phyloP scores from a whole-genome alignment of 2,888 invertebrate species.

The Drosophila peninsularis region DNA sequence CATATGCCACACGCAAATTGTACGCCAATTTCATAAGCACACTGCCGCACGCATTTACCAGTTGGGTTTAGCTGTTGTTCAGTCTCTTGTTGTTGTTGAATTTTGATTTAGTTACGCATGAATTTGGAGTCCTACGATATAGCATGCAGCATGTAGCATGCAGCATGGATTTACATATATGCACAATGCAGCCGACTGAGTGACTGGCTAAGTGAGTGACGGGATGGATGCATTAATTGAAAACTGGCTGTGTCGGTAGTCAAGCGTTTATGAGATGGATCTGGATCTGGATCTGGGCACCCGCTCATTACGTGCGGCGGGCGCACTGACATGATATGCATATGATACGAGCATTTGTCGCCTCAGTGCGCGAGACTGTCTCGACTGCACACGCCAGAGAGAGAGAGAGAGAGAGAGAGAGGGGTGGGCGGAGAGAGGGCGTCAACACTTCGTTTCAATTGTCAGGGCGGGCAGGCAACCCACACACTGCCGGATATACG shows the following conservation, averaged over 20 bases:
- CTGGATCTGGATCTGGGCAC: conserved; percentile 41
- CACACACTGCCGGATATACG: conserved; percentile 74
- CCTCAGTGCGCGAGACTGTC: conserved; percentile 55
- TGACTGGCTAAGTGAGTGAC: conserved; percentile 18
- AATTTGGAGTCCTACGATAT: conserved; percentile 61
- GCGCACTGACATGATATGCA: conserved; percentile 74
- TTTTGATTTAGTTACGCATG: conserved; percentile 80
- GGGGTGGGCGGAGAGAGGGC: conserved; percentile 19
- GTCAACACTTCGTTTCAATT: conserved; percentile 78
- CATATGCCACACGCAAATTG: conserved; percentile 68
- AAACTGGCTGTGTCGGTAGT: conserved; percentile 72
- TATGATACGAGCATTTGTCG: conserved; percentile 77
- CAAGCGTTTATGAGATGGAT: conserved; percentile 63
- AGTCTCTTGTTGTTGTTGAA: conserved; percentile 42
- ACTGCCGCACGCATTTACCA: conserved; percentile 48
- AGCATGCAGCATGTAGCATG: conserved; percentile 26
- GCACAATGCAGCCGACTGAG: conserved; percentile 4
- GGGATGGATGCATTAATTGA: conserved; percentile 75
- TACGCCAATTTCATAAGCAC: conserved; percentile 64
- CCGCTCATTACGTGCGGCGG: conserved; percentile 64
- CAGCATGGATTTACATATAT: conserved; percentile 30
- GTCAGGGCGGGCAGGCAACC: conserved; percentile 59
- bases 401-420: neutral
- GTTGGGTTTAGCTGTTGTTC: conserved; percentile 20
- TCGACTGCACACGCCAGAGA: conserved; percentile 16